Conservation (phyloP, 2,797 vertebrate genomes). For the Cryptoprocta ferox region DNA sequence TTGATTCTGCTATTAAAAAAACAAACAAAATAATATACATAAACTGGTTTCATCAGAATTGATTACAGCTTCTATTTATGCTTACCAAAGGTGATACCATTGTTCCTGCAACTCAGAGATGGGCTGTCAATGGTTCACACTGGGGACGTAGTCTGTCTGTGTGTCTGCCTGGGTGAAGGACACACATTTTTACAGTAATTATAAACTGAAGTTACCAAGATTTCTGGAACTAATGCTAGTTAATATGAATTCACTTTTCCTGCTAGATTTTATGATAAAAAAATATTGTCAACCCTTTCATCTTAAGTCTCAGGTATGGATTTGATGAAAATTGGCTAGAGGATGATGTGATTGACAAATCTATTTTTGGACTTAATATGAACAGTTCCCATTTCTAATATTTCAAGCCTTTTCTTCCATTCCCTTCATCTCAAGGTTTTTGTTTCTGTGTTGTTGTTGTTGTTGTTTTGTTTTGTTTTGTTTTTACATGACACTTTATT, state of each 20-base stretch:
- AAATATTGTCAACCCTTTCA: background rate
- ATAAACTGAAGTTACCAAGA: background rate
- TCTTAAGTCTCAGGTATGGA: background rate
- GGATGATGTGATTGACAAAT: background rate
- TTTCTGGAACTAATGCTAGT: background rate
- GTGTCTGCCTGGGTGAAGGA: background rate
- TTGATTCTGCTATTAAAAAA: background rate
- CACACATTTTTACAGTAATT: background rate
- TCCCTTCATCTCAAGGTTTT: background rate
- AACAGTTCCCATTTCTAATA: background rate
- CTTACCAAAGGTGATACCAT: background rate
- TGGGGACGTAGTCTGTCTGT: background rate
- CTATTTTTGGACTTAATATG: background rate
- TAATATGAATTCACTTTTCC: background rate
- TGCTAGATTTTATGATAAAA: background rate
- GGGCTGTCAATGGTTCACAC: fast-evolving
- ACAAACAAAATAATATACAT: background rate
- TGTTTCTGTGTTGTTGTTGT: background rate
- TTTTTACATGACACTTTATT: background rate
- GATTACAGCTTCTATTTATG: background rate
- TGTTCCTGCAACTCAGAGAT: background rate
- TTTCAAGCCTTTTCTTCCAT: background rate
- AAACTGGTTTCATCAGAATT: background rate
- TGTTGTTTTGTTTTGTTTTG: background rate
- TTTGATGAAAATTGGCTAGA: background rate